Evolutionary conservation across 2,888 invertebrate species (phyloP).

Genomic region (Tromatobia lineatoria): DNA sequence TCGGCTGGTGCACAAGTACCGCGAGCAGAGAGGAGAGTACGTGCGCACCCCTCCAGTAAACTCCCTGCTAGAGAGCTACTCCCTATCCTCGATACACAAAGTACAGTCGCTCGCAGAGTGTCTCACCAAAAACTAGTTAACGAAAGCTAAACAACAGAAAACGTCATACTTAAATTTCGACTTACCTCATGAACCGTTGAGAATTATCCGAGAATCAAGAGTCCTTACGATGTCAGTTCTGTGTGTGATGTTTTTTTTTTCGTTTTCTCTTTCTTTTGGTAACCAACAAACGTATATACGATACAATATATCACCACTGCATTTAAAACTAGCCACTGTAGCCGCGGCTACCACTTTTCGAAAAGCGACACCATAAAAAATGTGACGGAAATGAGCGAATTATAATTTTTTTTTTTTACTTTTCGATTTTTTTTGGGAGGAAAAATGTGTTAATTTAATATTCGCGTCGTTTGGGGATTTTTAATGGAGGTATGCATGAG

Average conservation of each 20-base stretch:
- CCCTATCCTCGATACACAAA: conserved; percentile 29
- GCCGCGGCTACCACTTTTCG: conserved; percentile 28
- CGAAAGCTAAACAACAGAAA: background rate
- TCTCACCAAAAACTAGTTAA: background rate
- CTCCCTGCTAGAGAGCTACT: conserved; percentile 28
- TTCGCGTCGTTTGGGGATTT: conserved; percentile 9
- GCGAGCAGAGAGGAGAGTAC: conserved; percentile 15
- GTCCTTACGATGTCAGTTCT: conserved; percentile 30
- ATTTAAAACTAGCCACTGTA: conserved; percentile 61
- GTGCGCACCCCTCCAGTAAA: conserved; percentile 31
- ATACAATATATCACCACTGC: conserved; percentile 60
- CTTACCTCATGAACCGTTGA: conserved; percentile 47
- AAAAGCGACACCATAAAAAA: conserved; percentile 31
- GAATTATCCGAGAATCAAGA: conserved; percentile 49
- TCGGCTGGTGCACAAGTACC: conserved; percentile 55
- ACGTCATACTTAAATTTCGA: no score
- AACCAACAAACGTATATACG: conserved; percentile 31
- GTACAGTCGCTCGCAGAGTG: background rate
- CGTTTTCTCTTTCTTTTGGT: conserved; percentile 9
- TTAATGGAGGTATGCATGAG: background rate
- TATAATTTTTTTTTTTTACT: background rate
- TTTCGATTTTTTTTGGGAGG: background rate
- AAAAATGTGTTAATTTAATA: background rate
- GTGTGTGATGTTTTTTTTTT: conserved; percentile 13
- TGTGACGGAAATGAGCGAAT: background rate